Conservation (phyloP, 2,888 invertebrate species). For the Tipula confusa region DNA sequence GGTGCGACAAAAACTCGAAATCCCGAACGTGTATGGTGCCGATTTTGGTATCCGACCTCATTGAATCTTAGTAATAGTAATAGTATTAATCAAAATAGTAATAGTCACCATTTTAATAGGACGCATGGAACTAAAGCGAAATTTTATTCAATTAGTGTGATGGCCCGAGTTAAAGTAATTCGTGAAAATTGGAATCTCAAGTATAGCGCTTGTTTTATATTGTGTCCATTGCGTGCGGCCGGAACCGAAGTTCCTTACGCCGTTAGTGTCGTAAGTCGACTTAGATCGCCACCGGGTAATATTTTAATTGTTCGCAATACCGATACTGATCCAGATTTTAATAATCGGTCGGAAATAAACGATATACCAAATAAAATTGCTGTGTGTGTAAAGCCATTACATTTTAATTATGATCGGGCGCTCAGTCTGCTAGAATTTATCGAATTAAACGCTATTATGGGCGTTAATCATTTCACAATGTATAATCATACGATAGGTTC, state of each 20-base stretch:
- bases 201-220: slow-evolving; percentile 84
- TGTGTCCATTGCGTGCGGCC: slow-evolving; percentile 66
- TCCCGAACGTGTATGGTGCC: slow-evolving; percentile 75
- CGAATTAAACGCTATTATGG: slow-evolving; percentile 77
- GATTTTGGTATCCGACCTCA: slow-evolving; percentile 62
- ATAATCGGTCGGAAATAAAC: slow-evolving; percentile 37
- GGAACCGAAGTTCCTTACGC: slow-evolving; percentile 59
- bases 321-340: slow-evolving; percentile 48
- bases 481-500: slow-evolving; percentile 84
- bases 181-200: slow-evolving; percentile 91
- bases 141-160: slow-evolving; percentile 60
- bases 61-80: not conserved
- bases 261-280: slow-evolving; percentile 65
- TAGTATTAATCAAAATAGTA: slow-evolving; percentile 26
- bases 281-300: slow-evolving; percentile 61
- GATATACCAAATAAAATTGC: slow-evolving; percentile 57
- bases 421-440: slow-evolving; percentile 84
- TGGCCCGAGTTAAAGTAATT: slow-evolving; percentile 75
- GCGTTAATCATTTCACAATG: slow-evolving; percentile 82
- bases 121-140: slow-evolving; percentile 38
- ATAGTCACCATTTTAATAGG: not conserved
- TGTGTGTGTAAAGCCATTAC: slow-evolving; percentile 86
- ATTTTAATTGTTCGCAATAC: slow-evolving; percentile 60
- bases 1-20: slow-evolving; percentile 85
- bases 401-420: slow-evolving; percentile 81